phyloP scores from a whole-genome alignment of 2,797 vertebrate species.

The Sebastes steindachneri region DNA sequence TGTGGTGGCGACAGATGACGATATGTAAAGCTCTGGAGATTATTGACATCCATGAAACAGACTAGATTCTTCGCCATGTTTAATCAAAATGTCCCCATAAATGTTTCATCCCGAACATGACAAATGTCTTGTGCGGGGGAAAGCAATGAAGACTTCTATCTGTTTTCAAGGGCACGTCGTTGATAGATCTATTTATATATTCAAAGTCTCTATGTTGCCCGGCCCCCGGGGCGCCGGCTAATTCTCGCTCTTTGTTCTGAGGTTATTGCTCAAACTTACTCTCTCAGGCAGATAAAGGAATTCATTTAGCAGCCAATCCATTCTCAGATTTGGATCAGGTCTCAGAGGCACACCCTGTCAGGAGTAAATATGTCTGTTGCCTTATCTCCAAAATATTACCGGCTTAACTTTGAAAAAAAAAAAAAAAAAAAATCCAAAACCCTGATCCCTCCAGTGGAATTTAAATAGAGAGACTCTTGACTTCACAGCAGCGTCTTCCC shows the following conservation, averaged over 20 bases:
- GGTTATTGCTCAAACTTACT: conserved; percentile 72
- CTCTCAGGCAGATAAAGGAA: conserved; percentile 77
- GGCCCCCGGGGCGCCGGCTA: conserved; percentile 27
- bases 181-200: conserved; percentile 59
- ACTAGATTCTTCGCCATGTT: background rate
- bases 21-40: conserved; percentile 52
- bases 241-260: conserved; percentile 70
- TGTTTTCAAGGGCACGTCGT: conserved; percentile 47
- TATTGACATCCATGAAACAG: conserved; percentile 2
- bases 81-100: conserved; percentile 31
- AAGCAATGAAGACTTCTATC: conserved; percentile 14
- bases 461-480: conserved; percentile 55
- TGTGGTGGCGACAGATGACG: conserved; percentile 56
- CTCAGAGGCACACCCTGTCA: conserved; percentile 65
- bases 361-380: conserved; percentile 76
- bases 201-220: conserved; percentile 31
- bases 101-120: conserved; percentile 23
- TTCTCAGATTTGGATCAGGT: conserved; percentile 77
- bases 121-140: conserved; percentile 19
- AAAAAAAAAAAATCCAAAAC: conserved; percentile 15
- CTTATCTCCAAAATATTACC: conserved; percentile 73
- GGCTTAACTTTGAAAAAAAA: conserved; percentile 50
- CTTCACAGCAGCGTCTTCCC: conserved; percentile 20
- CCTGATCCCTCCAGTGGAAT: conserved; percentile 43
- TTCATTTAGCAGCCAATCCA: conserved; percentile 80